Evolutionary conservation across 2,113 vertebrate species (phyloP), one percentile per base, ranked within the genome.

Genomic region (Phycodurus eques): DNA sequence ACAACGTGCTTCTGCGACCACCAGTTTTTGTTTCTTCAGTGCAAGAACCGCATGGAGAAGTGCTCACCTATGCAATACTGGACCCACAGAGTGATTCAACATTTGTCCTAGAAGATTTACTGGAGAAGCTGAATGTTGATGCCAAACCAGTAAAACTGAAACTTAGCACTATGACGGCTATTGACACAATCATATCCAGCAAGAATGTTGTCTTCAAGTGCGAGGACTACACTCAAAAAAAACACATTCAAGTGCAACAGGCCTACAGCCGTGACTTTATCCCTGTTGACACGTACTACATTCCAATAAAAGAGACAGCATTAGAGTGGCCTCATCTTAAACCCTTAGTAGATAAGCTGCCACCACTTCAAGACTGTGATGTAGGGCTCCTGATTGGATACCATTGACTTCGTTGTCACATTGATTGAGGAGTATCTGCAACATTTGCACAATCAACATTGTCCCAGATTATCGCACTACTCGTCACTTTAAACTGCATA

Each of bases 231-330:
- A 75, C 8, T 70, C 74, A 56, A 17, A 64, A 22, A 22, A 76
- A 5, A 0, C 5, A 1, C 1, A n/a, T 80, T 3, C 13, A 39
- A 5, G 0, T 85, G 47, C 5, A 66, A 0, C 68, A 85, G 20
- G 68, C 71, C 1, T 86, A 83, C 14, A 63, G 17, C 5, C 2
- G 51, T 19, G 51, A 67, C 43, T 70, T 82, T 8, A 68, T 79
- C 42, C 71, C 73, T 0, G 17, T 61, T 0, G n/a, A 76, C 17
- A 73, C 42, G 19, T 68, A 75, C 8, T n/a, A 54, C 1, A 39
- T 79, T 9, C 64, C 74, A 35, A 76, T 63, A 1, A 71, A 44
- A 10, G 43, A 44, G 43, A 44, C 43, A 44, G 43, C 43, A 44
- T 44, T 44, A 10, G 27, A 27, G 27, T 27, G 27, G 27, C 27